phyloP scores from a whole-genome alignment of 2,113 vertebrate genomes.

The Phalacrocorax pelagicus region DNA sequence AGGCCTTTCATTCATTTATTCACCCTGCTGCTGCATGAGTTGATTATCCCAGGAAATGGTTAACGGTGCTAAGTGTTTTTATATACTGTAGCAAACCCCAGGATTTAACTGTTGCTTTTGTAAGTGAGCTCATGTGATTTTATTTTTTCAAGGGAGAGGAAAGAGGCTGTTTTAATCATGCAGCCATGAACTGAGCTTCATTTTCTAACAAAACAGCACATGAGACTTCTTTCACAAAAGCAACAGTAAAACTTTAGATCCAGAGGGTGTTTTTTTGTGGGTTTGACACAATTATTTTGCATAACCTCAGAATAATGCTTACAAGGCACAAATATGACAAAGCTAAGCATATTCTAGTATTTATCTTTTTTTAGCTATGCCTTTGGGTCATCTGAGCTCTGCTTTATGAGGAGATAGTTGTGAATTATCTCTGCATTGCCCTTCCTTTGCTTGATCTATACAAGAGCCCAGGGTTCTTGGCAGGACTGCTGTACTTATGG shows the following conservation, averaged over 20 bases:
- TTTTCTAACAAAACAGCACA: constrained; percentile 35
- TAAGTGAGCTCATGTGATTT: constrained; percentile 30
- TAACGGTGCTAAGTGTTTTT: constrained; percentile 26
- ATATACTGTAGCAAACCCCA: not conserved
- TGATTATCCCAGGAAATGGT: constrained; percentile 25
- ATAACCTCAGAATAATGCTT: constrained; percentile 23
- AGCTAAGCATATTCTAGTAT: constrained; percentile 15
- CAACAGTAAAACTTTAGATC: not conserved
- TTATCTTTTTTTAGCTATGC: not conserved
- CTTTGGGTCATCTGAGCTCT: not conserved
- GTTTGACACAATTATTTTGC: constrained; percentile 17
- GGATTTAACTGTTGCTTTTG: constrained; percentile 31
- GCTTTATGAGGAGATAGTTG: not conserved
- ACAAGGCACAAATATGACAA: not conserved
- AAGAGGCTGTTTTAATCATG: constrained; percentile 18
- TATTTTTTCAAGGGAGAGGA: not conserved
- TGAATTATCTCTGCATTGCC: not conserved
- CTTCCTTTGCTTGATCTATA: not conserved
- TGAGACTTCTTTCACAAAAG: constrained; percentile 13
- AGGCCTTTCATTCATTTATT: not conserved
- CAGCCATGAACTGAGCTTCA: not conserved
- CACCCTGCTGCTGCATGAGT: not conserved
- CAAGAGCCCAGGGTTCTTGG: not conserved
- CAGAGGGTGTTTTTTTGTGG: not conserved
- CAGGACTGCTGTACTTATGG: not conserved